phyloP scores from a whole-genome alignment of 2,888 invertebrate species.

The Macrophya alboannulata region DNA sequence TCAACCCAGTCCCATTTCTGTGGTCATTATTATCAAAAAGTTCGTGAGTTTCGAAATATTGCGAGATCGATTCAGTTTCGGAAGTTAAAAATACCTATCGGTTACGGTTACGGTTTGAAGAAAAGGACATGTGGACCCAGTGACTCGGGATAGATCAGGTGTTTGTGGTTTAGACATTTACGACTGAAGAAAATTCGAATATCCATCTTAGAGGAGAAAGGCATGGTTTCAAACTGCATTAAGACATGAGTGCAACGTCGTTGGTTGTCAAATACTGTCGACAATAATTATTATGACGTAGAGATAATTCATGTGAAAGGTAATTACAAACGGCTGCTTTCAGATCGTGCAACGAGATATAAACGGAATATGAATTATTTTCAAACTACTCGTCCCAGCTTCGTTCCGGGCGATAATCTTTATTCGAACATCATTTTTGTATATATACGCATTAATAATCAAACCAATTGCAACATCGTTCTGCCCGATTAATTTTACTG shows the following conservation, averaged over 20 bases:
- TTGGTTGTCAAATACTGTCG: slow-evolving; percentile 7
- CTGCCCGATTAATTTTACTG: slow-evolving; percentile 2
- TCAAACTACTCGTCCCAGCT: neutral
- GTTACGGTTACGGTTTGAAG: neutral
- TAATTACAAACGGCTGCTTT: slow-evolving; percentile 20
- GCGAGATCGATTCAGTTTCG: neutral
- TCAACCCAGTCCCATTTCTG: neutral
- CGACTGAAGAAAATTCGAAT: slow-evolving; percentile 16
- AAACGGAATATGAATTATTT: neutral
- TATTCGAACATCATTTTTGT: neutral
- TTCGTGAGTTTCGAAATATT: neutral
- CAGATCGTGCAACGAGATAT: neutral
- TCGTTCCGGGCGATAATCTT: slow-evolving; percentile 25
- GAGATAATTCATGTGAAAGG: slow-evolving; percentile 4
- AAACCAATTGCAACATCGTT: slow-evolving; percentile 7
- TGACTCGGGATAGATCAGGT: slow-evolving; percentile 8
- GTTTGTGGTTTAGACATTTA: slow-evolving; percentile 35
- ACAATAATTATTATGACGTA: neutral
- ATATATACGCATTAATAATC: slow-evolving; percentile 5
- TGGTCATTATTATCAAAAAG: neutral
- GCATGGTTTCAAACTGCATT: neutral
- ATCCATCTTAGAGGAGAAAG: neutral
- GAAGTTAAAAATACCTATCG: neutral
- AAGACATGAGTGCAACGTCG: neutral
- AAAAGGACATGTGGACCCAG: slow-evolving; percentile 18